Conservation (phyloP, 2,797 vertebrate genomes). For the Lagocephalus sceleratus region DNA sequence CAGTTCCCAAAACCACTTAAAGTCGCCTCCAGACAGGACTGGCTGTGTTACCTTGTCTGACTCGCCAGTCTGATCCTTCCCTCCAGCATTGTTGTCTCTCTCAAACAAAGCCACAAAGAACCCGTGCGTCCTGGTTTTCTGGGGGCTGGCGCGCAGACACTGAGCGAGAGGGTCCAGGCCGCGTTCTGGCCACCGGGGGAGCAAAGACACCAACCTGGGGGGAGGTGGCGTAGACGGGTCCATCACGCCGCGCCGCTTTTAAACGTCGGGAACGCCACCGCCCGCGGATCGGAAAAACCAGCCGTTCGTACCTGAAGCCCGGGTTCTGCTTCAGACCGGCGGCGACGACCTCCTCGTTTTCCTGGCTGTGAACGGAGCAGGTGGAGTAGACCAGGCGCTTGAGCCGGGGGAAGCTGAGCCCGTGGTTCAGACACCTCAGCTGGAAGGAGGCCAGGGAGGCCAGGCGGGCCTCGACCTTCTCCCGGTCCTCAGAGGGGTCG, state of each 20-base stretch:
- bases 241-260: background rate
- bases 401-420: conserved; percentile 82
- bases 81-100: conserved; percentile 20
- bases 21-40: conserved; percentile 9
- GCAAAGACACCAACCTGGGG: conserved; percentile 76
- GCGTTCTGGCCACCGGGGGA: conserved; percentile 86
- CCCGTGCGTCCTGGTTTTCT: conserved; percentile 83
- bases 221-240: background rate
- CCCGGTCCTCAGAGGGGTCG: conserved; percentile 24
- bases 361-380: conserved; percentile 87
- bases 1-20: too few species aligned
- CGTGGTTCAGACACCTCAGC: conserved; percentile 80
- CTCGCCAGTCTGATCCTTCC: background rate
- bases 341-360: conserved; percentile 87
- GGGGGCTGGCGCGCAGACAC: conserved; percentile 85
- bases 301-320: conserved; percentile 80
- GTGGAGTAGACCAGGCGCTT: conserved; percentile 88
- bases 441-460: conserved; percentile 86
- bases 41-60: conserved; percentile 35
- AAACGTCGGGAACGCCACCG: too few species aligned
- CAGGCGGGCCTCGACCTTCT: conserved; percentile 69
- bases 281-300: background rate
- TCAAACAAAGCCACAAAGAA: conserved; percentile 92
- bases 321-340: conserved; percentile 76
- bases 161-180: conserved; percentile 77